These are phyloP conservation scores for Sphenopsis melanotis DNA, from an alignment of 2,797 vertebrate species.

Conservation along the genomic window DNA sequence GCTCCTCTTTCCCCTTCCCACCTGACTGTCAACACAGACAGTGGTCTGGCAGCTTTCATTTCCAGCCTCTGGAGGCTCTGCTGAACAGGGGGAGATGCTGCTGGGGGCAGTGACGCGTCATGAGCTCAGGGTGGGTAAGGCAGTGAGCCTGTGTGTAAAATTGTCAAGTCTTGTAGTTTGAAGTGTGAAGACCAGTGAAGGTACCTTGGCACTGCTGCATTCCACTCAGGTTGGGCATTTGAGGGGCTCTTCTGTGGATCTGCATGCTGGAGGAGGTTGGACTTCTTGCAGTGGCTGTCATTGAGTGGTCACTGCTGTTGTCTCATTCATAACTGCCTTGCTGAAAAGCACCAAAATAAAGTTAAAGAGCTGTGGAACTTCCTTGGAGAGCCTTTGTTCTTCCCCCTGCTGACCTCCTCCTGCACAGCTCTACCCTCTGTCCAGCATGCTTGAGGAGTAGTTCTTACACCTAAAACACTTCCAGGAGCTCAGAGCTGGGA, in stretches of 20 bases:
- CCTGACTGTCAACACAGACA: background rate
- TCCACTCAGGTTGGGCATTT: accelerated
- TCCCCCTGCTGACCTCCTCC: background rate
- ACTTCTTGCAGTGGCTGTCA: background rate
- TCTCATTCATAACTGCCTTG: background rate
- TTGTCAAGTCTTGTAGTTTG: background rate
- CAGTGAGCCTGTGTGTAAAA: background rate
- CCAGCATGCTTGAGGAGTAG: background rate
- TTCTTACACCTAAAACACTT: background rate
- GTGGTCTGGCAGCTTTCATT: background rate
- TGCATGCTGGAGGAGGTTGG: background rate
- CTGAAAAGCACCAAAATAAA: background rate
- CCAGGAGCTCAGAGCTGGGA: background rate
- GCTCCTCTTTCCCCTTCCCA: background rate
- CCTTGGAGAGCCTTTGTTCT: background rate
- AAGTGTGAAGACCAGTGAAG: background rate
- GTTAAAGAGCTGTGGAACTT: background rate
- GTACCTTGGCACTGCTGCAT: background rate
- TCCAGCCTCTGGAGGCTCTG: background rate
- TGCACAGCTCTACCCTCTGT: background rate
- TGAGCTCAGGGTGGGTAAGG: background rate
- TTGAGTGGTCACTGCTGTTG: background rate
- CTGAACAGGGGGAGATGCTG: background rate
- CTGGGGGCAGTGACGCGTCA: background rate
- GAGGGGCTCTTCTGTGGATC: background rate